Evolutionary conservation across 2,888 invertebrate species (phyloP), one percentile per base, ranked within the genome.

Genomic region (Dioctria linearis): DNA sequence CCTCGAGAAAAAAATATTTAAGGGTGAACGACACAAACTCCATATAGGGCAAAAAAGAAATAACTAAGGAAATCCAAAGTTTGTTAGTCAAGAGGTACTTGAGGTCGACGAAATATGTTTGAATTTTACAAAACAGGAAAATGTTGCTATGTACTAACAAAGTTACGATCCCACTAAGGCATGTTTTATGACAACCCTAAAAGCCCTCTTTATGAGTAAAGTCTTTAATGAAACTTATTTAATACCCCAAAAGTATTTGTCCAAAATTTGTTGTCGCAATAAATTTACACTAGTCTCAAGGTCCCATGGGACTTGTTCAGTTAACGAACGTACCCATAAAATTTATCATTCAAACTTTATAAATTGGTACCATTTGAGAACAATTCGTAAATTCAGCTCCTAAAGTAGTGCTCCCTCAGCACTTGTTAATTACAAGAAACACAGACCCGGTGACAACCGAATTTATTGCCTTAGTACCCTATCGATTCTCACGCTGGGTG

Each of bases 351-450:
- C 73, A 75, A 75, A 75, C 57, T 75, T 75, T 75, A 75, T 75
- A 75, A 75, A 75, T 75, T 75, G 73, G 43, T 59, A 57, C 73
- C 59, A 75, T 59, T 75, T 75, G 73, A 75, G 73, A 59, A 59
- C 73, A 75, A 75, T 75, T 75, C 73, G 73, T 75, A 75, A 57
- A 73, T 59, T 75, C 73, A 11, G 13, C 73, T 25, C 25, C 59
- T 59, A 59, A 75, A 75, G 73, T 59, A 75, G 73, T 57, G 73
- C 73, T 75, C 73, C 73, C 73, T 42, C 59, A 75, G 59, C 59
- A 75, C 73, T 75, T 75, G 73, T 75, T 75, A 75, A 75, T 75
- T 75, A 75, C 73, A 75, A 75, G 73, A 59, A 75, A 75, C 73
- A 75, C 54, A 75, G 59, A 59, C 57, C 73, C 59, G 73, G 73